Evolutionary conservation across 2,888 invertebrate genomes (phyloP), one percentile per base, ranked within the genome.

Genomic region (Agrenia bidenticulata): DNA sequence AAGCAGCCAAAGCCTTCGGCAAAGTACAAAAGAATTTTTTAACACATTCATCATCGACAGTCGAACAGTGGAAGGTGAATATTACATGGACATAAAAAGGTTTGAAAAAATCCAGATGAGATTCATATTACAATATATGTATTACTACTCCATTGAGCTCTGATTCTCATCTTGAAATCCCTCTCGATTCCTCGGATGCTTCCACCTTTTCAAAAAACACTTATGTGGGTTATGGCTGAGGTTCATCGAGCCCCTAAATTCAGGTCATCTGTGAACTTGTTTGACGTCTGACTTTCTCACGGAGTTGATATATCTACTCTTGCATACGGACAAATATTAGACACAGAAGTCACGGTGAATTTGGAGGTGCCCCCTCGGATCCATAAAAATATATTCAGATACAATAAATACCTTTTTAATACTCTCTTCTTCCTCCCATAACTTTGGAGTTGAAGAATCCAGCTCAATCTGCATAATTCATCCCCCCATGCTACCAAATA

Each of bases 211-310:
- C n/a, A 45, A 57, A 57, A 2, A 39, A 41, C 41, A 41, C 56
- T 57, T 57, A 19, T 57, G 39, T 57, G 39, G 56, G 55, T 27
- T 41, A 57, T 21, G 26, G 55, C 37, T 55, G 55, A 27, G 56
- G 56, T 57, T 57, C 56, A 57, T 57, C 41, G 39, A 57, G 37
- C 41, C 41, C 37, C 32, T 32, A 32, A 55, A 55, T 17, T 17
- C 55, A 24, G 26, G 55, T 55, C 55, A 55, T 55, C 56, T 57
- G 39, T 57, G 56, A 41, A 57, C 41, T 57, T 57, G 39, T 37
- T 41, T 55, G 51, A 63, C 50, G 51, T 61, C 54, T 51, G 45
- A 50, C 55, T 63, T 69, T 69, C 69, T 69, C 69, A 69, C 69
- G 69, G 61, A 61, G 63, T 66, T 63, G 57, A 61, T 60, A 63